These are phyloP conservation scores for Diadegma fenestrale DNA, from an alignment of 2,888 invertebrate species.

Conservation along the genomic window DNA sequence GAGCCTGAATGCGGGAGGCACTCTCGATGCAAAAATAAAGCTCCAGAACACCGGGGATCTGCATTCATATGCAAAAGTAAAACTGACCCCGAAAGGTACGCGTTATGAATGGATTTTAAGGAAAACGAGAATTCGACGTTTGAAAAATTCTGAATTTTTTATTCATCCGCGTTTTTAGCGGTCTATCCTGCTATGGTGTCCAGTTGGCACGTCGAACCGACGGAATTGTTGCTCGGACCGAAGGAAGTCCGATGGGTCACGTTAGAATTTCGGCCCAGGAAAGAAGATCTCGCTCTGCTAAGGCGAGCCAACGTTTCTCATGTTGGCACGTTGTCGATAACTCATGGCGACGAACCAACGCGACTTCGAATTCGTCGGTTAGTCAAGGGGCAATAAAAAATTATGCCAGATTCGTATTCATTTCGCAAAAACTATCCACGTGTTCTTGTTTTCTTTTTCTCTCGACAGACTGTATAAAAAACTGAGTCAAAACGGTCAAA, in stretches of 20 bases:
- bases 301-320: conserved; percentile 82
- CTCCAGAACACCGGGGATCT: conserved; percentile 87
- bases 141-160: neutral
- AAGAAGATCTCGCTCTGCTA: conserved; percentile 84
- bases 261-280: conserved; percentile 85
- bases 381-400: neutral
- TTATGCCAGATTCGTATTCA: neutral
- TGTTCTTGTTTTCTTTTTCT: conserved; percentile 48
- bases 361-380: conserved; percentile 83
- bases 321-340: conserved; percentile 85
- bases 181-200: conserved; percentile 80
- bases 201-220: conserved; percentile 84
- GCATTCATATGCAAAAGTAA: conserved; percentile 85
- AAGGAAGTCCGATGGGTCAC: conserved; percentile 82
- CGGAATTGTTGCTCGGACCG: conserved; percentile 84
- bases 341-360: conserved; percentile 86
- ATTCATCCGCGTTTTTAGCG: conserved; percentile 71
- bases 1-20: conserved; percentile 85
- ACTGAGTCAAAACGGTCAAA: conserved; percentile 78
- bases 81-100: conserved; percentile 81
- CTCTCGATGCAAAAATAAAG: conserved; percentile 85
- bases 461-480: conserved; percentile 79
- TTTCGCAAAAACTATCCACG: neutral
- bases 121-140: neutral
- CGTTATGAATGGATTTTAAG: neutral